A percentile compares a stretch with the other conserved stretches of the same genome.
phyloP scores from a whole-genome alignment of 2,888 invertebrate genomes.

The Noctua comes region DNA sequence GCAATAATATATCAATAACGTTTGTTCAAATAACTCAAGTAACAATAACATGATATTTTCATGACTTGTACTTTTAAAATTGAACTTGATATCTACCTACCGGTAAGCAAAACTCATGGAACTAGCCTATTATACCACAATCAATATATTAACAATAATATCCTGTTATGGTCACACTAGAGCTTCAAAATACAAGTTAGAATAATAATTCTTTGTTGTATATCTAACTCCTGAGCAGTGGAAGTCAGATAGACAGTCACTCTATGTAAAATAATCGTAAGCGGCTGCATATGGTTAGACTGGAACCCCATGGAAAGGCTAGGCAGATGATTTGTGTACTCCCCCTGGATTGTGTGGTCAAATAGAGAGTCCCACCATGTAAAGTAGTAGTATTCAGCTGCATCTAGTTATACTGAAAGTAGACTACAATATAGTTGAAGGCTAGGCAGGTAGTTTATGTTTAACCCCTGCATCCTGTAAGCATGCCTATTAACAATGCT shows the following conservation, averaged over 20 bases:
- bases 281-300: not conserved
- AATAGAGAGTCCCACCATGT: not conserved
- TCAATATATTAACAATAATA: not conserved
- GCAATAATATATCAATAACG: not conserved
- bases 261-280: not conserved
- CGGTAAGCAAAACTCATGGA: not conserved
- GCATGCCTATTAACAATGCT: constrained; percentile 26
- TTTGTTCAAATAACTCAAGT: not conserved
- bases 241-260: not conserved
- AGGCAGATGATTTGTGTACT: not conserved
- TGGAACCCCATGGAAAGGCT: not conserved
- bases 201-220: not conserved
- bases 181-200: not conserved
- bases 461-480: constrained; percentile 5
- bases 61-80: not conserved
- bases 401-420: not conserved
- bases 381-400: not conserved
- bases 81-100: not conserved
- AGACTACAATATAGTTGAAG: not conserved
- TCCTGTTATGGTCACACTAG: constrained; percentile 16
- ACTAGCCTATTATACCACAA: not conserved
- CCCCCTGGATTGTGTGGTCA: not conserved
- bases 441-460: not conserved
- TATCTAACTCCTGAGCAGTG: not conserved
- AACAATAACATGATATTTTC: not conserved